phyloP scores from a whole-genome alignment of 2,113 vertebrate species.

The Vicugna pacos region DNA sequence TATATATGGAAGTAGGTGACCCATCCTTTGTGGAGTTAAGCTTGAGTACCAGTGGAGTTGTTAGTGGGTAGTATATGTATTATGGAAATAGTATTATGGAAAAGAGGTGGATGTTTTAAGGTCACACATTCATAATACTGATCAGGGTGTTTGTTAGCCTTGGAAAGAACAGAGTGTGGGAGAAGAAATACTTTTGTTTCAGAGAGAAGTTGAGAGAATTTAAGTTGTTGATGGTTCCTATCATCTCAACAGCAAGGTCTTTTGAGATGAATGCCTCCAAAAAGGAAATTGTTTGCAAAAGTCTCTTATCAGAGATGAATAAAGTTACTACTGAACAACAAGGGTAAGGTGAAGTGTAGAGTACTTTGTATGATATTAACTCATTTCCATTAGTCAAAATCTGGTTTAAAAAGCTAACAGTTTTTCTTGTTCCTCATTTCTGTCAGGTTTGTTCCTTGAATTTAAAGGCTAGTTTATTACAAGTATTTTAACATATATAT shows the following conservation, averaged over 20 bases:
- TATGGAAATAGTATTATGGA: neutral
- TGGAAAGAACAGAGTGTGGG: neutral
- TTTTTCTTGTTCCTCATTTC: neutral
- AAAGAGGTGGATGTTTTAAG: neutral
- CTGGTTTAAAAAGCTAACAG: neutral
- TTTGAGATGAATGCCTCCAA: neutral
- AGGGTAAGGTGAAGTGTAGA: neutral
- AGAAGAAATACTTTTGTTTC: neutral
- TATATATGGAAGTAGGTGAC: neutral
- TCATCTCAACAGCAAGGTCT: neutral
- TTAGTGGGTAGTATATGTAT: neutral
- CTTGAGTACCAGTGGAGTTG: neutral
- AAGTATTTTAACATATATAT: neutral
- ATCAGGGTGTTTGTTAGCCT: neutral
- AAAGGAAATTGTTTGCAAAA: neutral
- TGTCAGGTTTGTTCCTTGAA: neutral
- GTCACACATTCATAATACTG: neutral
- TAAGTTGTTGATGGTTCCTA: neutral
- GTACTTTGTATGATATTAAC: neutral
- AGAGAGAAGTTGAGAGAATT: neutral
- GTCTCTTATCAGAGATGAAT: neutral
- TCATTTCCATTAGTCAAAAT: neutral
- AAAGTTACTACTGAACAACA: neutral
- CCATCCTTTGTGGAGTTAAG: neutral
- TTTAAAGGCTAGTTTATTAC: neutral